Percentiles rank a stretch among this genome's conserved stretches.
phyloP scores from a whole-genome alignment of 2,113 vertebrate genomes.

The Sander lucioperca region DNA sequence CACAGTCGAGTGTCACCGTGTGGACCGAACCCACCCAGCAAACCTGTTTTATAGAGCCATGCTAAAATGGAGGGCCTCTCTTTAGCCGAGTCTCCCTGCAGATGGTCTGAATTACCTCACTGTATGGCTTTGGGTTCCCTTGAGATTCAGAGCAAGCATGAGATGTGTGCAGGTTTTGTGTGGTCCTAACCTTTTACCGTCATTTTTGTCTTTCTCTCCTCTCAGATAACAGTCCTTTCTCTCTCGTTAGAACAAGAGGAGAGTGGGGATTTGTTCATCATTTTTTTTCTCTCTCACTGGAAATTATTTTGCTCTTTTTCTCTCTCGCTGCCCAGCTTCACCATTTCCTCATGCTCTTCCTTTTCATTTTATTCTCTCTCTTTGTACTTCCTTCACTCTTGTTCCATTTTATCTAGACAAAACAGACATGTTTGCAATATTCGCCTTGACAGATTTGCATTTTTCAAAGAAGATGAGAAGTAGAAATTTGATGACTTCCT shows the following conservation, averaged over 20 bases:
- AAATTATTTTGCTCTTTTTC: background rate
- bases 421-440: constrained; percentile 35
- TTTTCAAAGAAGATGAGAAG: constrained; percentile 32
- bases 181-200: constrained; percentile 56
- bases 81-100: constrained; percentile 49
- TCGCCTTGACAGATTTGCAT: constrained; percentile 43
- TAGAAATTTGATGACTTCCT: constrained; percentile 51
- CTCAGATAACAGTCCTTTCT: constrained; percentile 21
- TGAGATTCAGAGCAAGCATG: constrained; percentile 49
- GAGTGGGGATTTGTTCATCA: constrained; percentile 12
- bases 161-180: constrained; percentile 67
- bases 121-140: constrained; percentile 56
- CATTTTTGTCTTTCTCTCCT: constrained; percentile 36
- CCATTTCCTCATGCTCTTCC: background rate
- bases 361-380: background rate
- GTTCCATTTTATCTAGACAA: background rate
- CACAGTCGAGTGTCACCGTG: background rate
- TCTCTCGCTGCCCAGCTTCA: background rate
- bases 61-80: constrained; percentile 50
- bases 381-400: background rate
- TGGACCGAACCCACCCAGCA: constrained; percentile 3
- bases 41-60: constrained; percentile 51
- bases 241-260: constrained; percentile 2
- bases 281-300: background rate
- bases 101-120: constrained; percentile 76